Evolutionary conservation across 2,888 invertebrate species (phyloP), one percentile per base, ranked within the genome.

Genomic region (Heteromurus nitidus): DNA sequence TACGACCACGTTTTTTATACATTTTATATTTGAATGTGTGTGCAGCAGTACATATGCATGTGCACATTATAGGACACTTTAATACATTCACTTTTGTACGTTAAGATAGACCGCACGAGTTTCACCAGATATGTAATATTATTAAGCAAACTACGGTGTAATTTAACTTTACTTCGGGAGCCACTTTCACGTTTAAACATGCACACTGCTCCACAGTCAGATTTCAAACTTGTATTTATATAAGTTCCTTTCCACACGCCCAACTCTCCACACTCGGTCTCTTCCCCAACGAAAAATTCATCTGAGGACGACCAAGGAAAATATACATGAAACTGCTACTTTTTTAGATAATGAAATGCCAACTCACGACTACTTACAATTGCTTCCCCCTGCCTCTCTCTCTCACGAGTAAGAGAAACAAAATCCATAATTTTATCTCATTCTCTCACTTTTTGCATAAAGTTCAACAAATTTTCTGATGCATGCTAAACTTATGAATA

Each of bases 331-430:
- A n/a, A n/a, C 22, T 24, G 36, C 58, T 69, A 62, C 62, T 69
- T 50, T n/a, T n/a, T 62, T 53, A 77, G 53, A 70, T 77, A 77
- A 77, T 77, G 77, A 77, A 77, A 77, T 77, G 77, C 77, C 69
- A 77, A 44, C 77, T 77, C 77, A 77, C 70, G 77, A 50, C 58
- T 47, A 68, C 36, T n/a, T 30, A 76, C 68, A 55, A 50, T 73
- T 30, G 20, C 28, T 62, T 73, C 28, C 60, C 42, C 11, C 1
- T n/a, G 16, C n/a, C 42, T 36, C 18, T 60, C 16, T 60, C 11
- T n/a, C 13, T 42, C 22, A 30, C 30, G 62, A 62, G 62, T 31
- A 3, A 28, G 24, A 44, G 22, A 47, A 22, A 62, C 13, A 30
- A 30, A 24, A 68, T 50, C 28, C n/a, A 68, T 68, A 68, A 65